Evolutionary conservation across 2,113 vertebrate genomes (phyloP).

Genomic region (Piprites chloris): DNA sequence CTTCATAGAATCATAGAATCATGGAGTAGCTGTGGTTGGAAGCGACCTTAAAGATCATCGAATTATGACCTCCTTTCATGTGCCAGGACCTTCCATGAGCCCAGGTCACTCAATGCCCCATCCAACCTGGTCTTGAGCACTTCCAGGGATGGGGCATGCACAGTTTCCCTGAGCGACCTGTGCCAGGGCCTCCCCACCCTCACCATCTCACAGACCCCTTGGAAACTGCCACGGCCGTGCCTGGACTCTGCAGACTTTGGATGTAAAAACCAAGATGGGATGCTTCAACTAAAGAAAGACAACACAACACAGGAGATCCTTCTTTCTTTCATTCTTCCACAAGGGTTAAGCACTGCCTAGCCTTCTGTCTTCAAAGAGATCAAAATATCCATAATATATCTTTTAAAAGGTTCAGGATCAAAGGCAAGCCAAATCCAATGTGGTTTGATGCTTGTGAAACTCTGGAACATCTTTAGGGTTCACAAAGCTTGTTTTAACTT

Average conservation of each 20-base stretch:
- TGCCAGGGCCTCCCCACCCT: rapidly evolving
- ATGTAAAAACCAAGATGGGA: neutral
- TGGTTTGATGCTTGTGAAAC: constrained; percentile 31
- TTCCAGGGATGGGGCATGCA: neutral
- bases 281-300: neutral
- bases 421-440: neutral
- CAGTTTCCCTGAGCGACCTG: neutral
- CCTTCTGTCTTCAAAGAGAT: neutral
- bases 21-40: neutral
- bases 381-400: neutral
- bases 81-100: rapidly evolving
- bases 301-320: neutral
- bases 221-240: rapidly evolving
- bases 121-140: rapidly evolving
- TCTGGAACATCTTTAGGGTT: neutral
- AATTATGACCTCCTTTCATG: no score
- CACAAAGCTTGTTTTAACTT: constrained; percentile 39
- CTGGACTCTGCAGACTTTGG: neutral
- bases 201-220: neutral
- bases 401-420: neutral
- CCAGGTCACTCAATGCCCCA: rapidly evolving
- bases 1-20: neutral
- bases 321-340: neutral
- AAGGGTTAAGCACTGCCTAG: neutral
- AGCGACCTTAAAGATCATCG: neutral